Evolutionary conservation across 2,888 invertebrate genomes (phyloP).

Genomic region (Panopea generosa): DNA sequence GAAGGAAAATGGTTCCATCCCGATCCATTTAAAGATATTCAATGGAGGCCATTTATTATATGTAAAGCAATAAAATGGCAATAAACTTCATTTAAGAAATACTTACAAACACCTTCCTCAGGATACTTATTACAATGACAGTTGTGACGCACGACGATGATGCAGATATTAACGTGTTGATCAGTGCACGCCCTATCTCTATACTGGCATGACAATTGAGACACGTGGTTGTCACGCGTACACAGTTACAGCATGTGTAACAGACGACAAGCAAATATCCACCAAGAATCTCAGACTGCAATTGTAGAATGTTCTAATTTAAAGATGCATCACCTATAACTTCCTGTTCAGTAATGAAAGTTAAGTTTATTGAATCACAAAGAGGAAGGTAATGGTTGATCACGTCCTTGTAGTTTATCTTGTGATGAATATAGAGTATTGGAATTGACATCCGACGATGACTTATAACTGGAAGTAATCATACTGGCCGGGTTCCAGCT

Average conservation of each 20-base stretch:
- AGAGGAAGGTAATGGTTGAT: too few relatives aligned
- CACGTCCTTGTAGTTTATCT: too few relatives aligned
- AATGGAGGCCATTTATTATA: not conserved
- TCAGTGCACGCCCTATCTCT: conserved; percentile 17
- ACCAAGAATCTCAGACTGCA: conserved; percentile 45
- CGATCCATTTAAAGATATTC: not conserved
- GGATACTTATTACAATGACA: conserved; percentile 7
- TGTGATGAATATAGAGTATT: too few relatives aligned
- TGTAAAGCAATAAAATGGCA: too few relatives aligned
- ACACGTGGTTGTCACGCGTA: conserved; percentile 32
- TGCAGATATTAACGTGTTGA: conserved; percentile 33
- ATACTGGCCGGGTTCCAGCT: too few relatives aligned
- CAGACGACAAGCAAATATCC: conserved; percentile 34
- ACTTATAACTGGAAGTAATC: too few relatives aligned
- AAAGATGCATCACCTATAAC: too few relatives aligned
- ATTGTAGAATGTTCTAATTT: too few relatives aligned
- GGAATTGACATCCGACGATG: too few relatives aligned
- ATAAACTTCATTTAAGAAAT: too few relatives aligned
- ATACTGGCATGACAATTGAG: conserved; percentile 24
- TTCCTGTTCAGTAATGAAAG: too few relatives aligned
- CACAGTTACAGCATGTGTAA: conserved; percentile 25
- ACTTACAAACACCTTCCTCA: conserved; percentile 35
- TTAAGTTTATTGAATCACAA: too few relatives aligned
- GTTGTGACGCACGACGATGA: conserved; percentile 18
- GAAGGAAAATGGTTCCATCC: not conserved